A percentile compares a stretch with the other conserved stretches of the same genome.
These are phyloP conservation scores for Lithophane semibrunnea DNA, from an alignment of 2,888 invertebrate species.

Conservation along the genomic window DNA sequence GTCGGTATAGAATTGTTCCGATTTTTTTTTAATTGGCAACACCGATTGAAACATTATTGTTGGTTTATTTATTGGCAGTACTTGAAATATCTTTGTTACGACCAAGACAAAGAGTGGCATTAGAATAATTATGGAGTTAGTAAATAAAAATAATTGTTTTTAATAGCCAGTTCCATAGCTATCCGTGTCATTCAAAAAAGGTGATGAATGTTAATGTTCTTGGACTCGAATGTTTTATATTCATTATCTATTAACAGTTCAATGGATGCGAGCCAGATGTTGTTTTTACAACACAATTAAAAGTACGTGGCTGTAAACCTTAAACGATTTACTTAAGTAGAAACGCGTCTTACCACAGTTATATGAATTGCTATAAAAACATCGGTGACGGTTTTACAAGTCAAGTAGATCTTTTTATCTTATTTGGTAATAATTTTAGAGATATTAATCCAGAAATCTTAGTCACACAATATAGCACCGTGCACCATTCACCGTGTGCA, in stretches of 20 bases:
- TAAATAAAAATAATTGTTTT: constrained; percentile 22
- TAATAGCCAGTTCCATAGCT: constrained; percentile 21
- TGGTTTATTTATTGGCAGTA: not conserved
- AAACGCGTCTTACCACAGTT: not conserved
- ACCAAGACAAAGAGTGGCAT: constrained; percentile 4
- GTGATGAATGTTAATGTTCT: constrained; percentile 2
- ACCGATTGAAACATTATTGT: not conserved
- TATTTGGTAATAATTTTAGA: no score
- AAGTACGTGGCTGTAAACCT: not conserved
- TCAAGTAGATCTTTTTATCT: no score
- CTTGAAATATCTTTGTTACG: not conserved
- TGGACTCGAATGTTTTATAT: constrained; percentile 12
- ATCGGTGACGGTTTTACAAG: not conserved
- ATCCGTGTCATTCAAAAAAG: constrained; percentile 2
- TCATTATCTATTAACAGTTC: not conserved
- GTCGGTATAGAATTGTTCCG: constrained; percentile 28
- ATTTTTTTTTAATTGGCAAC: constrained; percentile 6
- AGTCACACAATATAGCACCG: not conserved
- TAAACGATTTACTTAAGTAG: not conserved
- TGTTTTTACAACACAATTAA: not conserved
- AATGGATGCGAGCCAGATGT: not conserved
- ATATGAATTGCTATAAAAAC: not conserved
- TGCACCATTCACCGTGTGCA: not conserved
- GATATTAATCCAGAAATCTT: not conserved
- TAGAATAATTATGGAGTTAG: constrained; percentile 6